Percentiles rank a stretch among this genome's conserved stretches.
These are phyloP conservation scores for Rhynchomys soricoides DNA, from an alignment of 2,113 vertebrate genomes.

Conservation along the genomic window DNA sequence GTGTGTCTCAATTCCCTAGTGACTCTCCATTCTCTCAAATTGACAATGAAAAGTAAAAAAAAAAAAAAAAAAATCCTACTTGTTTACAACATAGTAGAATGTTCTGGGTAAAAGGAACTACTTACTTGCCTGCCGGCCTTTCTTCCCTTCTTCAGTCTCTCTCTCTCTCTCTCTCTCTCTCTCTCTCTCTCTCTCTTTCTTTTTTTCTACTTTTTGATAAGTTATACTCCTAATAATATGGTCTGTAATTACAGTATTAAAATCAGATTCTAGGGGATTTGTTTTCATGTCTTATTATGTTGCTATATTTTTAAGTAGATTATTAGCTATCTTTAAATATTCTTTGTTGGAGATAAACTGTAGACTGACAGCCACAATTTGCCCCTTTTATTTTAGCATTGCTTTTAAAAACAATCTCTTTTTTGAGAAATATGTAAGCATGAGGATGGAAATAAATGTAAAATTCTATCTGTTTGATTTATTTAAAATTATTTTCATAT, in stretches of 20 bases:
- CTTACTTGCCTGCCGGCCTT: background rate
- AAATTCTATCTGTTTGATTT: background rate
- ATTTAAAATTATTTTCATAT: conserved; percentile 12
- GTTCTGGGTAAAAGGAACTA: background rate
- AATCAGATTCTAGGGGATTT: background rate
- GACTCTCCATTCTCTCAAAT: background rate
- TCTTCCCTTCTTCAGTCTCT: background rate
- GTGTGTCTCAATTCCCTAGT: background rate
- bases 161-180: background rate
- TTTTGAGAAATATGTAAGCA: conserved; percentile 3
- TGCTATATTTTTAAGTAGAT: background rate
- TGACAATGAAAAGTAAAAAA: background rate
- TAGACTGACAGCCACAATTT: conserved; percentile 1
- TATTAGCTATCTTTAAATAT: background rate
- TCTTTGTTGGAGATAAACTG: background rate
- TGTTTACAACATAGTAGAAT: background rate
- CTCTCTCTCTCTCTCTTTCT: accelerated
- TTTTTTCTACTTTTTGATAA: background rate
- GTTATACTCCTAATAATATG: background rate
- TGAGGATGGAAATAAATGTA: background rate
- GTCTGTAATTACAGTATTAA: background rate
- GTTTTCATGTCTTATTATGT: background rate
- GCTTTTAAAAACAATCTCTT: conserved; percentile 5
- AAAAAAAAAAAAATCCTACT: background rate
- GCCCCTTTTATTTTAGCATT: background rate